Evolutionary conservation across 2,113 vertebrate genomes (phyloP).

Genomic region (Sinocyclocheilus anophthalmus): DNA sequence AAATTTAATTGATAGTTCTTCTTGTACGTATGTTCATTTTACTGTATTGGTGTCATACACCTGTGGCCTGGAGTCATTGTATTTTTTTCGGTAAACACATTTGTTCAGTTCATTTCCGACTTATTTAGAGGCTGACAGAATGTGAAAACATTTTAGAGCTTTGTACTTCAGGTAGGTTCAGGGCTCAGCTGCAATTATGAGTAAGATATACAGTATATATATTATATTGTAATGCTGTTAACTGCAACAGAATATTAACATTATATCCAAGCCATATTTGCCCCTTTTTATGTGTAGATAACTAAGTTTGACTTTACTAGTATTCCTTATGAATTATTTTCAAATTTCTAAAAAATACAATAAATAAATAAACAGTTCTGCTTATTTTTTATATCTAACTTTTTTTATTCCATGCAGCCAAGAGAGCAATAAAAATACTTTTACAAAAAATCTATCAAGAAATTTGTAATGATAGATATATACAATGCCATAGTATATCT

Average conservation of each 20-base stretch:
- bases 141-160: background rate
- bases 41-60: background rate
- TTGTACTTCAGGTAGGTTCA: background rate
- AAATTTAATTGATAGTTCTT: conserved; percentile 10
- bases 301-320: background rate
- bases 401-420: background rate
- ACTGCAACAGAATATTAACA: background rate
- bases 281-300: too few relatives aligned
- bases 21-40: conserved; percentile 21
- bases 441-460: background rate
- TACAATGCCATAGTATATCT: too few relatives aligned
- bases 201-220: background rate
- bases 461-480: background rate
- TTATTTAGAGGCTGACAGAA: conserved; percentile 12
- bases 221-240: background rate
- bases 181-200: background rate
- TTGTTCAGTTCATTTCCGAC: background rate
- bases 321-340: background rate
- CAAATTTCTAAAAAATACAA: background rate
- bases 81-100: conserved; percentile 29
- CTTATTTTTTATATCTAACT: background rate
- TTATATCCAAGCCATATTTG: background rate
- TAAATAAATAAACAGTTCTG: background rate
- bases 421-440: background rate
- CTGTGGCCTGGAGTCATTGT: conserved; percentile 33